Percentiles rank a stretch among this genome's conserved stretches.
Evolutionary conservation across 2,888 invertebrate genomes (phyloP).

Genomic region (Euproctis similis): DNA sequence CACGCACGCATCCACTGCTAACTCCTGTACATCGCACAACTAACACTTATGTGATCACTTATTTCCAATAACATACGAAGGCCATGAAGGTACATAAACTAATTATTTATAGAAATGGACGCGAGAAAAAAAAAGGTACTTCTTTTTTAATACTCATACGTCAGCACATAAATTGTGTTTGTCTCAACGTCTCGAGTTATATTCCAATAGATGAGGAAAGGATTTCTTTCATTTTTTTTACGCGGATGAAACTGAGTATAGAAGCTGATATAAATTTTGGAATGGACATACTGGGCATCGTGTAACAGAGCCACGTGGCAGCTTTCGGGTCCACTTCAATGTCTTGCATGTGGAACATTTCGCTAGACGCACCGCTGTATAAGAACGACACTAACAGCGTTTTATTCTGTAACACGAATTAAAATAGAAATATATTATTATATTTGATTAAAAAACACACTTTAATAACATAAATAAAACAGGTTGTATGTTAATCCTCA

Average conservation of each 20-base stretch:
- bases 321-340: conserved; percentile 90
- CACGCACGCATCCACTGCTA: conserved; percentile 58
- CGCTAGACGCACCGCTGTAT: conserved; percentile 88
- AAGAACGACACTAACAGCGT: conserved; percentile 90
- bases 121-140: too few species aligned
- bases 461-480: background rate
- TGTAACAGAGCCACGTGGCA: conserved; percentile 94
- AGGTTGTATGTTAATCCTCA: conserved; percentile 56
- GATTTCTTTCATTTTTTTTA: too few species aligned
- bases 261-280: too few species aligned
- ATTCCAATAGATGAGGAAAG: too few species aligned
- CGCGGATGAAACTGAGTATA: too few species aligned
- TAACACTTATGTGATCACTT: background rate
- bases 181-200: background rate
- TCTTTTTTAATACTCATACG: too few species aligned
- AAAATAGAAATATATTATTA: too few species aligned
- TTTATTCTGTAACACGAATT: conserved; percentile 85
- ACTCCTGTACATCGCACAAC: conserved; percentile 58
- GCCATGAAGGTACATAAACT: too few species aligned
- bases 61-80: too few species aligned
- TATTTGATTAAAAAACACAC: background rate
- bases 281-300: conserved; percentile 80
- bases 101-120: too few species aligned
- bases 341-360: conserved; percentile 85
- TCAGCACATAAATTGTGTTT: background rate